Percentiles rank a stretch among this genome's conserved stretches.
Conservation (phyloP, 1,140 invertebrate genomes). For the Diabrotica virgifera region DNA sequence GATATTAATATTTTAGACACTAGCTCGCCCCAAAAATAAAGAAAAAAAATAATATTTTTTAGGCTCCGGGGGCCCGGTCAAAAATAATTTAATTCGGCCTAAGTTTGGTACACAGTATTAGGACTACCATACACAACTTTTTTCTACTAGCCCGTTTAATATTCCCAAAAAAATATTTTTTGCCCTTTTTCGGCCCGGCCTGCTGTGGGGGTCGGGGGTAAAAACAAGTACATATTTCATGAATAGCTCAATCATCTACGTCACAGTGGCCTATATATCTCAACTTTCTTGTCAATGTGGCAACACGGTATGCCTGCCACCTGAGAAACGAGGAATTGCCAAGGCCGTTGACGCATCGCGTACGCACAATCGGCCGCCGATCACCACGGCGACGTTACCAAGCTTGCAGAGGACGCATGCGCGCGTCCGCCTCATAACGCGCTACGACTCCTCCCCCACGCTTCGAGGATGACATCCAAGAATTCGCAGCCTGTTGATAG, state of each 20-base stretch:
- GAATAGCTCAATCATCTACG: background rate
- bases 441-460: conserved; percentile 45
- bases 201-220: too few relatives aligned
- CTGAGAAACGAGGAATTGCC: conserved; percentile 24
- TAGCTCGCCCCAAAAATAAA: too few relatives aligned
- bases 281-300: conserved; percentile 7
- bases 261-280: background rate
- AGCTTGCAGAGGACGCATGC: conserved; percentile 39
- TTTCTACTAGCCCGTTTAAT: too few relatives aligned
- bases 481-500: conserved; percentile 47
- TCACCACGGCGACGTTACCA: conserved; percentile 40
- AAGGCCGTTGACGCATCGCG: conserved; percentile 41
- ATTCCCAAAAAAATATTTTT: too few relatives aligned
- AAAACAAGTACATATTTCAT: background rate
- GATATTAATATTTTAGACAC: too few relatives aligned
- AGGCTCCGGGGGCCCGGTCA: too few relatives aligned
- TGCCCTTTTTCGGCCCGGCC: too few relatives aligned
- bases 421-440: conserved; percentile 42
- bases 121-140: too few relatives aligned
- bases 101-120: too few relatives aligned
- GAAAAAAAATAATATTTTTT: too few relatives aligned
- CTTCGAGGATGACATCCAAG: conserved; percentile 32
- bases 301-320: conserved; percentile 7
- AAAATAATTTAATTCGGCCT: too few relatives aligned
- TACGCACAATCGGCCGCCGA: conserved; percentile 39